Conservation (phyloP, 2,113 vertebrate species). For the Istiophorus platypterus region DNA sequence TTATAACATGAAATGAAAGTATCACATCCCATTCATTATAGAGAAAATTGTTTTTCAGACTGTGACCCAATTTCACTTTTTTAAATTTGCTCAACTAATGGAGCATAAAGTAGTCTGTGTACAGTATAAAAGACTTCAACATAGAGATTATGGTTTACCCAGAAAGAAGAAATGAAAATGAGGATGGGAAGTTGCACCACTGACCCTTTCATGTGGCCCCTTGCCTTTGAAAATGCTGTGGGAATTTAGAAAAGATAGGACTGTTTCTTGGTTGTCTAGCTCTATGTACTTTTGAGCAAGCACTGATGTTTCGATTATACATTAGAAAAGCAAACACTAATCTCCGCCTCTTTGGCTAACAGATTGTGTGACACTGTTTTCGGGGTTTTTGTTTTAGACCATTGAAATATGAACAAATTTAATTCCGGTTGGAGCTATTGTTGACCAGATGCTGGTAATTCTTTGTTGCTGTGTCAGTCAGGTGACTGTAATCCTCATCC, state of each 20-base stretch:
- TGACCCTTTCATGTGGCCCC: slow-evolving; percentile 29
- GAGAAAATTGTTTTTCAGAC: slow-evolving; percentile 47
- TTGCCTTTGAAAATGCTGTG: slow-evolving; percentile 30
- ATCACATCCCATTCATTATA: not conserved
- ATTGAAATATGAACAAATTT: not conserved
- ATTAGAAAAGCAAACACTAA: not conserved
- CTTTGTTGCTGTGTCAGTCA: slow-evolving; percentile 39
- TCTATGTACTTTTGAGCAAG: not conserved
- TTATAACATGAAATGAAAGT: slow-evolving; percentile 17
- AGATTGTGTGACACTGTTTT: not conserved
- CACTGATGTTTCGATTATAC: not conserved
- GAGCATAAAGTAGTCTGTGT: not conserved
- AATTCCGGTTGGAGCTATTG: not conserved
- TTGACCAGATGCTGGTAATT: not conserved
- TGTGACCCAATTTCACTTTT: slow-evolving; percentile 1
- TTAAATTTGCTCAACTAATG: not conserved
- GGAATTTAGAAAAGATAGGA: slow-evolving; percentile 12
- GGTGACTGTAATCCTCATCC: slow-evolving; percentile 43
- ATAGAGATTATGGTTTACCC: slow-evolving; percentile 12
- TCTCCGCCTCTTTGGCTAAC: not conserved
- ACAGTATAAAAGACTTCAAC: slow-evolving; percentile 17
- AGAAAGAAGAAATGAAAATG: slow-evolving; percentile 71
- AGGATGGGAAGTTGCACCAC: slow-evolving; percentile 55
- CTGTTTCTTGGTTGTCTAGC: slow-evolving; percentile 14
- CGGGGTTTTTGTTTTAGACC: not conserved